Conservation (phyloP, 2,113 vertebrate genomes). For the Typhlomys cinereus region DNA sequence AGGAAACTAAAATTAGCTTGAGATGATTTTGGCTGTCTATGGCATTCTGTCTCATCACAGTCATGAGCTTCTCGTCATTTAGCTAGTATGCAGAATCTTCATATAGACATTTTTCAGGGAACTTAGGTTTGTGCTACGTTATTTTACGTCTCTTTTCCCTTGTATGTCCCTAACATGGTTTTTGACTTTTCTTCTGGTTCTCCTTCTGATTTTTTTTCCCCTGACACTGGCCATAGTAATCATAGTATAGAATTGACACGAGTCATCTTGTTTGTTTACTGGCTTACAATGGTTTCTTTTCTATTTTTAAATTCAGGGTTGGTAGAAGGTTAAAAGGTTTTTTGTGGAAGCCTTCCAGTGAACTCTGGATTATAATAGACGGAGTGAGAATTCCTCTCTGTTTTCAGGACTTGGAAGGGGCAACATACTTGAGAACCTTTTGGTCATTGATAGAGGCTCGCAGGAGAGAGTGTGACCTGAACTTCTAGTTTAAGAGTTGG, state of each 20-base stretch:
- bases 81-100: not conserved
- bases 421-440: not conserved
- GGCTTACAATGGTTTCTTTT: conserved; percentile 52
- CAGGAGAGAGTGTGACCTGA: not conserved
- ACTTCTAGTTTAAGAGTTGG: not conserved
- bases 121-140: not conserved
- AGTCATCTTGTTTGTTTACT: conserved; percentile 36
- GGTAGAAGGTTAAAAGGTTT: not conserved
- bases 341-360: not conserved
- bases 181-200: not conserved
- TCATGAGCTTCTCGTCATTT: too few relatives aligned
- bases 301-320: not conserved
- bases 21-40: too few relatives aligned
- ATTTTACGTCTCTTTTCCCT: not conserved
- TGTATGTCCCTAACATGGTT: not conserved
- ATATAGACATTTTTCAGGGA: not conserved
- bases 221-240: not conserved
- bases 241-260: not conserved
- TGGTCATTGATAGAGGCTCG: not conserved
- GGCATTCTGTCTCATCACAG: too few relatives aligned
- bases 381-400: not conserved
- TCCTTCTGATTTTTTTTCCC: not conserved
- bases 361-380: not conserved
- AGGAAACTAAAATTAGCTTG: not conserved
- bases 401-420: not conserved